Evolutionary conservation across 2,888 invertebrate genomes (phyloP).

Genomic region (Alloscopus bannaensis): DNA sequence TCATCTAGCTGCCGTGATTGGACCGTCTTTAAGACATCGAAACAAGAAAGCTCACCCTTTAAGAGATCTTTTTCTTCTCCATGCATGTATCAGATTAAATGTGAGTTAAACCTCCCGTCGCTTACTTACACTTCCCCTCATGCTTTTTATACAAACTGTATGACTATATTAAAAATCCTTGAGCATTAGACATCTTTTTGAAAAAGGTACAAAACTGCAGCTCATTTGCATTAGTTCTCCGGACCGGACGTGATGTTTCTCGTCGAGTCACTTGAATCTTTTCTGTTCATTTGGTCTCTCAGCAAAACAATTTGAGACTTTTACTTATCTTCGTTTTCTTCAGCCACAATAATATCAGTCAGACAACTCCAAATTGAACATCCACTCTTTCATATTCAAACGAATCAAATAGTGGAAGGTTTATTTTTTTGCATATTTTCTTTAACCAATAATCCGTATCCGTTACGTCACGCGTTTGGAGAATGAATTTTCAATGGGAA

Average conservation of each 20-base stretch:
- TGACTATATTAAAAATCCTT: conserved; percentile 55
- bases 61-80: conserved; percentile 46
- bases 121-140: conserved; percentile 9
- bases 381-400: too few relatives aligned
- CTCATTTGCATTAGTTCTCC: conserved; percentile 73
- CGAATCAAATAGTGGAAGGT: too few relatives aligned
- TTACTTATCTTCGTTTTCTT: conserved; percentile 7
- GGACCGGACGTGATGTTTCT: conserved; percentile 68
- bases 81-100: conserved; percentile 23
- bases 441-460: too few relatives aligned
- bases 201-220: conserved; percentile 72
- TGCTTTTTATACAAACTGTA: conserved; percentile 8
- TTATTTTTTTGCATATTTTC: too few relatives aligned
- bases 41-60: conserved; percentile 67
- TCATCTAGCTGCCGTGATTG: conserved; percentile 73
- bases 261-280: conserved; percentile 39
- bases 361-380: too few relatives aligned
- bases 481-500: not conserved
- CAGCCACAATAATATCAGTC: conserved; percentile 6
- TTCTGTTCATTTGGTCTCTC: too few relatives aligned
- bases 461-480: conserved; percentile 18
- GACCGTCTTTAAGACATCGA: conserved; percentile 70
- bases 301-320: too few relatives aligned
- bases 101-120: conserved; percentile 11
- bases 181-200: conserved; percentile 65